These are phyloP conservation scores for Atethmia centrago DNA, from an alignment of 2,888 invertebrate genomes.

Conservation along the genomic window DNA sequence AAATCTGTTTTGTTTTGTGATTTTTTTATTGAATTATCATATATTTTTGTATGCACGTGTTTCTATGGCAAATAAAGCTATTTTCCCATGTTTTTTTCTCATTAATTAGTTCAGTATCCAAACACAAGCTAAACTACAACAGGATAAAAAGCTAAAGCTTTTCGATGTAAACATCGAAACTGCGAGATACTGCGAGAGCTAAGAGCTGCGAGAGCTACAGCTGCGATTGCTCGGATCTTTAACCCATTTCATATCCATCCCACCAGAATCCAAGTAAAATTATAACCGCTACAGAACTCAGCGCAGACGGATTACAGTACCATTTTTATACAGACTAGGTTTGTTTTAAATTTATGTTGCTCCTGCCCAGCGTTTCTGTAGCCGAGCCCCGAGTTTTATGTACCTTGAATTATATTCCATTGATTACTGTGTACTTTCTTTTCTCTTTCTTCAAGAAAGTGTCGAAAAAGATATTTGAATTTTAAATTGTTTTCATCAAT, in stretches of 20 bases:
- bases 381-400: constrained; percentile 33
- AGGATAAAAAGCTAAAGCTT: too few species aligned
- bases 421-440: constrained; percentile 48
- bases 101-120: too few species aligned
- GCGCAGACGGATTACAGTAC: constrained; percentile 77
- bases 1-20: too few species aligned
- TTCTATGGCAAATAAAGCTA: too few species aligned
- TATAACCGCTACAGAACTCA: constrained; percentile 71
- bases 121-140: too few species aligned
- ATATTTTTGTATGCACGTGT: too few species aligned
- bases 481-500: constrained; percentile 37
- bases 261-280: constrained; percentile 65
- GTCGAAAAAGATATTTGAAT: constrained; percentile 26
- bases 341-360: constrained; percentile 75
- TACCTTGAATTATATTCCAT: constrained; percentile 41
- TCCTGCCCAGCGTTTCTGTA: constrained; percentile 48
- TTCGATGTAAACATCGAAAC: too few species aligned
- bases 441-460: constrained; percentile 23
- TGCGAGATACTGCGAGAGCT: too few species aligned
- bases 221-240: too few species aligned
- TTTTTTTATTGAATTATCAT: too few species aligned
- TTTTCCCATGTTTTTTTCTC: too few species aligned
- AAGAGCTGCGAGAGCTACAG: too few species aligned
- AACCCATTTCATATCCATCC: constrained; percentile 24
- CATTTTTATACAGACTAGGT: constrained; percentile 73